Percentiles rank a stretch among this genome's conserved stretches.
Conservation (phyloP, 1,140 invertebrate genomes). For the Trichonephila clavata region DNA sequence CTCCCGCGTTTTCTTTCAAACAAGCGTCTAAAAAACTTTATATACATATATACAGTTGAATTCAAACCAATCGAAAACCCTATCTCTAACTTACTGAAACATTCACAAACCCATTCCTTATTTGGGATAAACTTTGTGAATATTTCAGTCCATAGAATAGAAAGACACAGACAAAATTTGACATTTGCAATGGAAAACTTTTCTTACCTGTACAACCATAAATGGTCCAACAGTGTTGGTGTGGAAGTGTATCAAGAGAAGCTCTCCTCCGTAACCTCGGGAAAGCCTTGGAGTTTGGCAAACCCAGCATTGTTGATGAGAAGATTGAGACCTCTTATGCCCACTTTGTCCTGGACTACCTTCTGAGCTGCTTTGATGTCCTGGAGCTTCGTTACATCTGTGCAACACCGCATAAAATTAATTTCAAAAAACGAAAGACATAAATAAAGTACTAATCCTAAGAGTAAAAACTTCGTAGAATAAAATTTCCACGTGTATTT, state of each 20-base stretch:
- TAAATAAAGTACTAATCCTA: neutral
- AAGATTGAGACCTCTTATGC: neutral
- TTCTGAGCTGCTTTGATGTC: slow-evolving; percentile 3
- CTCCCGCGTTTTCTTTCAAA: no score
- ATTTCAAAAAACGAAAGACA: neutral
- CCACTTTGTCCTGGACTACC: neutral
- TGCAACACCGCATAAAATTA: neutral
- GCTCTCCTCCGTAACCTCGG: neutral
- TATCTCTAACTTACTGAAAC: no score
- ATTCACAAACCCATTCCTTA: no score
- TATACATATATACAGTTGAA: no score
- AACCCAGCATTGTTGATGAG: slow-evolving; percentile 41
- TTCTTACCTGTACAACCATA: slow-evolving; percentile 37
- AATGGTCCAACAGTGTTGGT: slow-evolving; percentile 37
- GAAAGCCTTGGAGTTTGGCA: neutral
- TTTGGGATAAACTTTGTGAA: no score
- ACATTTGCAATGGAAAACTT: no score
- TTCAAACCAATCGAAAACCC: no score
- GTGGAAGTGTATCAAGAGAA: neutral
- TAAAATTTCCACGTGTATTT: neutral
- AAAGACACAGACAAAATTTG: no score
- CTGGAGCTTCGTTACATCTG: slow-evolving; percentile 10
- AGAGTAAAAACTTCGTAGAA: neutral
- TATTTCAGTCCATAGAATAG: no score
- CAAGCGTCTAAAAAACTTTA: no score